A percentile compares a stretch with the other conserved stretches of the same genome.
phyloP scores from a whole-genome alignment of 1,140 invertebrate genomes.

The Plectrocnemia conspersa region DNA sequence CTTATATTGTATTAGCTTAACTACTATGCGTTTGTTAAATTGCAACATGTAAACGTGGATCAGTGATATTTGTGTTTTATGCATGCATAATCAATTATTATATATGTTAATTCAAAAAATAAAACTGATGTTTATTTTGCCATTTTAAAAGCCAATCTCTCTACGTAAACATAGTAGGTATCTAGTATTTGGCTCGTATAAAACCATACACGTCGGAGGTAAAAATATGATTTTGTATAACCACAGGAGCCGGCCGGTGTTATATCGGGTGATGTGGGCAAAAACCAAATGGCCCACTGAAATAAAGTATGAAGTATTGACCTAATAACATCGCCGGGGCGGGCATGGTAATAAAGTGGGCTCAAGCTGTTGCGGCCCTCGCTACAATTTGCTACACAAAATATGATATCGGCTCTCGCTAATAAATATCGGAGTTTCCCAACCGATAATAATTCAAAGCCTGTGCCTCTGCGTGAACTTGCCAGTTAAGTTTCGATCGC shows the following conservation, averaged over 20 bases:
- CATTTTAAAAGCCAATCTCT: too few species aligned
- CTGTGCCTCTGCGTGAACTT: too few species aligned
- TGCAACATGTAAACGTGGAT: too few species aligned
- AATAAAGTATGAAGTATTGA: conserved; percentile 32
- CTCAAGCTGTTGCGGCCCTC: background rate
- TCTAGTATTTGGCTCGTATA: background rate
- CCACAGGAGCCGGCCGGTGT: background rate
- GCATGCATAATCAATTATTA: too few species aligned
- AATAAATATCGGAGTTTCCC: conserved; percentile 27
- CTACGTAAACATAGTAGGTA: too few species aligned
- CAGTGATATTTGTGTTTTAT: too few species aligned
- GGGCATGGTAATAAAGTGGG: conserved; percentile 14
- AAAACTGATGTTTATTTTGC: too few species aligned
- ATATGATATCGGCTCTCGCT: conserved; percentile 26
- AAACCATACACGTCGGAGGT: background rate
- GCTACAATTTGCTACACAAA: conserved; percentile 29
- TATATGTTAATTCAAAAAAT: too few species aligned
- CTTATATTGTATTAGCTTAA: too few species aligned
- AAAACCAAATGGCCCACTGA: conserved; percentile 20
- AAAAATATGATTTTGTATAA: background rate
- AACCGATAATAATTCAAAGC: too few species aligned
- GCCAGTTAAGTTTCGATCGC: too few species aligned
- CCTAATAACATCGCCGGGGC: conserved; percentile 22
- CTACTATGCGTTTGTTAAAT: too few species aligned
- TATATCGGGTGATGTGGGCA: conserved; percentile 2